These are phyloP conservation scores for Myoxocephalus aenaeus DNA, from an alignment of 2,797 vertebrate species.

Conservation along the genomic window DNA sequence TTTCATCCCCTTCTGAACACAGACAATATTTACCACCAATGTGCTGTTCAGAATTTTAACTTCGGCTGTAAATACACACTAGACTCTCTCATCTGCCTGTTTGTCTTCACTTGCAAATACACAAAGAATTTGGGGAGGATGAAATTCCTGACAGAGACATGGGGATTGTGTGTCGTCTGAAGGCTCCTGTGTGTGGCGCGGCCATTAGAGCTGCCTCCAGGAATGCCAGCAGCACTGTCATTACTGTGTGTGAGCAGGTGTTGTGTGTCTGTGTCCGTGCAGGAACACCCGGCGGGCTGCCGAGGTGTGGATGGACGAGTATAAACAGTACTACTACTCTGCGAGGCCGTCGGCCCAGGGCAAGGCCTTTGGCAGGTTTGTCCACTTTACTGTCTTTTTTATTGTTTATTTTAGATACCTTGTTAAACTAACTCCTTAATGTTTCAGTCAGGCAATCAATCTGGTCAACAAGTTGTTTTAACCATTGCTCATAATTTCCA, in stretches of 20 bases:
- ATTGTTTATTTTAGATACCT: not conserved
- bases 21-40: not conserved
- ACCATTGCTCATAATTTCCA: not conserved
- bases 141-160: not conserved
- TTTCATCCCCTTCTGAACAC: not conserved
- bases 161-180: not conserved
- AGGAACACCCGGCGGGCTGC: slow-evolving; percentile 98
- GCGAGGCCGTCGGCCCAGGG: slow-evolving; percentile 95
- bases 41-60: too few species aligned
- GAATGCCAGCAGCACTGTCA: slow-evolving; percentile 36
- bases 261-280: slow-evolving; percentile 50
- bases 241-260: slow-evolving; percentile 42
- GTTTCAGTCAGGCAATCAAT: not conserved
- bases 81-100: not conserved
- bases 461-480: not conserved
- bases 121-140: not conserved
- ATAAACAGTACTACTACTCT: slow-evolving; percentile 97
- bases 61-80: not conserved
- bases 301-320: slow-evolving; percentile 99
- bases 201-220: slow-evolving; percentile 34
- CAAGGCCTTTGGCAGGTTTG: slow-evolving; percentile 95
- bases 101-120: not conserved
- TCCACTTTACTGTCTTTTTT: not conserved
- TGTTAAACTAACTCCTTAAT: not conserved
- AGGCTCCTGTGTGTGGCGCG: not conserved